These are phyloP conservation scores for Rhynchonycteris naso DNA, from an alignment of 2,797 vertebrate genomes.

Conservation along the genomic window DNA sequence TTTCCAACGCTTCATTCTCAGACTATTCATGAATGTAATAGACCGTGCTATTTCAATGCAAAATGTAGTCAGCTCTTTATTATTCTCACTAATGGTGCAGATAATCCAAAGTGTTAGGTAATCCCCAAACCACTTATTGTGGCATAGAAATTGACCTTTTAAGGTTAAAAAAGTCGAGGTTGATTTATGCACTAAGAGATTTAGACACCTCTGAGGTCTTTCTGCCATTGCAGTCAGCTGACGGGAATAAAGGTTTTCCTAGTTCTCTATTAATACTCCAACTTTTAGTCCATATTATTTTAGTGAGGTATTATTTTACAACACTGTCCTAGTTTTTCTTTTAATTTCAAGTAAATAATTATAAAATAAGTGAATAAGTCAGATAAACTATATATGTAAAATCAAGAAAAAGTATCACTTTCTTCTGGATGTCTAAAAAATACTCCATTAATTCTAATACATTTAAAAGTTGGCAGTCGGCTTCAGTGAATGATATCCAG, in stretches of 20 bases:
- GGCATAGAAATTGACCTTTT: constrained; percentile 72
- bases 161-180: constrained; percentile 65
- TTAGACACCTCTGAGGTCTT: constrained; percentile 37
- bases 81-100: constrained; percentile 81
- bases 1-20: constrained; percentile 55
- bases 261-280: neutral
- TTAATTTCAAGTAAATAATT: neutral
- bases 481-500: constrained; percentile 1
- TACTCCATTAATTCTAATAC: neutral
- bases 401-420: neutral
- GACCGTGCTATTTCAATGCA: constrained; percentile 72
- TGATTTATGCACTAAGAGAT: constrained; percentile 56
- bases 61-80: constrained; percentile 74
- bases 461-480: neutral
- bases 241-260: neutral
- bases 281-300: neutral
- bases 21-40: constrained; percentile 77
- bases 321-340: neutral
- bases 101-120: constrained; percentile 79
- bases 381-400: neutral
- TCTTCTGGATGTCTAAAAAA: neutral
- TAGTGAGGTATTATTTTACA: neutral
- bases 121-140: constrained; percentile 74
- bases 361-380: neutral
- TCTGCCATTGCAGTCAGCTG: neutral